These are phyloP conservation scores for Hipposideros larvatus DNA, from an alignment of 2,797 vertebrate genomes.

Conservation along the genomic window DNA sequence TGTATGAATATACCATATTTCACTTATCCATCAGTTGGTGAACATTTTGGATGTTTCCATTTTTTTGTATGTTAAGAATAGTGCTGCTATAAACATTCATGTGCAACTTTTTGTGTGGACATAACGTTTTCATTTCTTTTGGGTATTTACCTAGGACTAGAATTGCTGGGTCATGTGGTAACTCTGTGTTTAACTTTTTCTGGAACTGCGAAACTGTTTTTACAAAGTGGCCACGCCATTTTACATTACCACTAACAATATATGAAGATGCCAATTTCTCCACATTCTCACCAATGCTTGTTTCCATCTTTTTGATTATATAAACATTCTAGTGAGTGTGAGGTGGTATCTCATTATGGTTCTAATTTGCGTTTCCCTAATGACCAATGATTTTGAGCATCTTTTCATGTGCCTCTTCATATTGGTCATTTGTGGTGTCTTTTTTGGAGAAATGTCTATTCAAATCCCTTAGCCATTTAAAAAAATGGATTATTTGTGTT, in stretches of 20 bases:
- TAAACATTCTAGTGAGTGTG: background rate
- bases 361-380: background rate
- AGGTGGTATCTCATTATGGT: background rate
- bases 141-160: background rate
- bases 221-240: background rate
- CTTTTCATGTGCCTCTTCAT: background rate
- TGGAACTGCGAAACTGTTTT: background rate
- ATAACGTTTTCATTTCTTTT: background rate
- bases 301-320: slow-evolving; percentile 14
- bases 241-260: background rate
- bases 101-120: background rate
- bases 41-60: background rate
- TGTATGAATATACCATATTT: background rate
- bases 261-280: background rate
- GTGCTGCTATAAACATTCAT: background rate
- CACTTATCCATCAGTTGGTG: background rate
- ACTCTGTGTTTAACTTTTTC: background rate
- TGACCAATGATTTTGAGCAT: background rate
- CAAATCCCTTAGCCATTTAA: background rate
- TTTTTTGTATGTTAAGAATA: slow-evolving; percentile 24
- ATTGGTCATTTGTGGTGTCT: background rate
- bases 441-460: slow-evolving; percentile 9
- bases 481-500: slow-evolving; percentile 11
- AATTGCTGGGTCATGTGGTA: background rate
- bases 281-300: background rate